Evolutionary conservation across 1,140 invertebrate species (phyloP).

Genomic region (Lethocerus indicus): DNA sequence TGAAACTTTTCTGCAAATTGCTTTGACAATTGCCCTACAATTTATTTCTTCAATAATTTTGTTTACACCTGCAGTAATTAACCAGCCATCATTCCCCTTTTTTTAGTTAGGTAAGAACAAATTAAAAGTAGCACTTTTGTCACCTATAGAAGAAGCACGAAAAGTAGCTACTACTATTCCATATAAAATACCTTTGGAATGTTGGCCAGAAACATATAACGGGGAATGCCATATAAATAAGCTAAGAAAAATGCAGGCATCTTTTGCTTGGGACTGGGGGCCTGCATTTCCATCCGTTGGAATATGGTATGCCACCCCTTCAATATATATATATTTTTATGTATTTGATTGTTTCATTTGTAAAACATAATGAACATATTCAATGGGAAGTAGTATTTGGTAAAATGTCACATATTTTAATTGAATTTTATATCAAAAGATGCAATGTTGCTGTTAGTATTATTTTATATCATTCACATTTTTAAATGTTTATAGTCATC

Average conservation of each 20-base stretch:
- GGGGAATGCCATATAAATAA: slow-evolving; percentile 93
- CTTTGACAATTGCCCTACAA: neutral
- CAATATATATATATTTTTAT: too few species aligned
- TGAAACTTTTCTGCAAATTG: neutral
- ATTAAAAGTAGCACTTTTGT: slow-evolving; percentile 43
- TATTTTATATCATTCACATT: neutral
- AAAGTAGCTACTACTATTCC: slow-evolving; percentile 31
- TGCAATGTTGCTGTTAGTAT: neutral
- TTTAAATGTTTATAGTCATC: neutral
- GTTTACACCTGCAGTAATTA: neutral
- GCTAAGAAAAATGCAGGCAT: slow-evolving; percentile 91
- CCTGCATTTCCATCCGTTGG: slow-evolving; percentile 86
- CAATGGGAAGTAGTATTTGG: neutral
- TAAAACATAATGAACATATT: neutral
- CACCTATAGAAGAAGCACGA: slow-evolving; percentile 50
- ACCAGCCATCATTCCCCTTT: neutral
- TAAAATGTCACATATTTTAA: neutral
- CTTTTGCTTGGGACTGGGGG: slow-evolving; percentile 98
- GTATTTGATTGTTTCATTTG: too few species aligned
- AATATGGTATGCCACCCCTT: slow-evolving; percentile 50
- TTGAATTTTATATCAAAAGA: neutral
- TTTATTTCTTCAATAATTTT: neutral
- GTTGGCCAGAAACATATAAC: slow-evolving; percentile 57
- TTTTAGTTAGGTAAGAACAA: slow-evolving; percentile 27
- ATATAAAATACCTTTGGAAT: slow-evolving; percentile 62